Conservation (phyloP, 2,113 vertebrate genomes). For the Melierax canorus region DNA sequence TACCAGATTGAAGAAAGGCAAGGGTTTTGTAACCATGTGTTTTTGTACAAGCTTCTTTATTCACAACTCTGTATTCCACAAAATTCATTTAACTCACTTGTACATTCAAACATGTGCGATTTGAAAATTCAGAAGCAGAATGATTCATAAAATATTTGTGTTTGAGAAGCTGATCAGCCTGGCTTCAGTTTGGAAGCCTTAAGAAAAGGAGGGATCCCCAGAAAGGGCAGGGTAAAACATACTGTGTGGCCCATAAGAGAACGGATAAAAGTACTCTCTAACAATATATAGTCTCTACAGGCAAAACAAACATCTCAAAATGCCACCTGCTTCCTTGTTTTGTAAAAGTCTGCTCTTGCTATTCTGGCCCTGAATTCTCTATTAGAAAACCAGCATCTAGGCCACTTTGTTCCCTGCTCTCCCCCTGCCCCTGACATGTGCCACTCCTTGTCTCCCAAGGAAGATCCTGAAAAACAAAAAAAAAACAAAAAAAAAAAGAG, state of each 20-base stretch:
- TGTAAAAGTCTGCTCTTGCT: not conserved
- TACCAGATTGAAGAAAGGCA: rapidly evolving
- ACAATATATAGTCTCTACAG: not conserved
- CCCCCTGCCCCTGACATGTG: too few relatives aligned
- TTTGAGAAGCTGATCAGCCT: not conserved
- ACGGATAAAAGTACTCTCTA: rapidly evolving
- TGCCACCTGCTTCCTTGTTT: not conserved
- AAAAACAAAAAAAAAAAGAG: not conserved
- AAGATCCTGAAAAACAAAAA: not conserved
- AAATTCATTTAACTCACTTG: not conserved
- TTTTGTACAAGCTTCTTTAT: not conserved
- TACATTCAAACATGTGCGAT: rapidly evolving
- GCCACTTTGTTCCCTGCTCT: not conserved
- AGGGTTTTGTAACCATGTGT: not conserved
- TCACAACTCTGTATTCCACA: not conserved
- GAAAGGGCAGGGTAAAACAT: not conserved
- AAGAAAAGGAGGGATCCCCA: not conserved
- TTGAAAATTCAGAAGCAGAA: not conserved
- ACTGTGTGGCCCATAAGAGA: rapidly evolving
- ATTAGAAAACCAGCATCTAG: not conserved
- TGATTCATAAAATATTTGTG: not conserved
- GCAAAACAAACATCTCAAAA: not conserved
- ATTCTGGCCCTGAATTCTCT: not conserved
- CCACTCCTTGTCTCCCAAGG: not conserved
- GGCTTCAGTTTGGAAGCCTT: not conserved